phyloP scores from a whole-genome alignment of 2,797 vertebrate species.

The Poeciliopsis paucimaculata region DNA sequence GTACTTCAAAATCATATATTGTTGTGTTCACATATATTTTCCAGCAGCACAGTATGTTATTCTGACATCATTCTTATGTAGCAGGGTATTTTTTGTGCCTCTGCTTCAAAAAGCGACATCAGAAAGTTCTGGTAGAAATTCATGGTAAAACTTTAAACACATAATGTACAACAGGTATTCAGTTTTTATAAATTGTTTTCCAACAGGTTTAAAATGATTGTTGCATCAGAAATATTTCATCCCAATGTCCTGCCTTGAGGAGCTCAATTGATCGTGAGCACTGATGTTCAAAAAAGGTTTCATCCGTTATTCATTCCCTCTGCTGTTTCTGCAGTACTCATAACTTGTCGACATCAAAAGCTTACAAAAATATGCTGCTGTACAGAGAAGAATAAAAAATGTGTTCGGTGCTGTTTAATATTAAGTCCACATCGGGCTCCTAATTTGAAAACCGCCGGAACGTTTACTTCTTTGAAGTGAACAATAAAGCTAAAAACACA shows the following conservation, averaged over 20 bases:
- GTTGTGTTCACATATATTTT: neutral
- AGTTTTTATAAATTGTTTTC: neutral
- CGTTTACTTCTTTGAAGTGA: neutral
- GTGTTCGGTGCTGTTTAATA: constrained; percentile 25
- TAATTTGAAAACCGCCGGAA: neutral
- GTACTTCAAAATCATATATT: neutral
- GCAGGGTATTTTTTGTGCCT: neutral
- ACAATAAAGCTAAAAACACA: neutral
- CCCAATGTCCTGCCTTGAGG: neutral
- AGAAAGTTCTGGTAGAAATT: neutral
- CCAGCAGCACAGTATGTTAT: neutral
- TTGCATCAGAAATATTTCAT: neutral
- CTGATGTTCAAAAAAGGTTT: constrained; percentile 27
- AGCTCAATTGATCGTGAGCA: neutral
- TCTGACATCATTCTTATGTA: neutral
- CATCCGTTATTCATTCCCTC: constrained; percentile 50
- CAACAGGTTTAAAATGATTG: neutral
- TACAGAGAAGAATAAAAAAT: constrained; percentile 8
- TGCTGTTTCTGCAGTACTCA: constrained; percentile 27
- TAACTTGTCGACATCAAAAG: constrained; percentile 32
- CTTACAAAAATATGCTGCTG: constrained; percentile 12
- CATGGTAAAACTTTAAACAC: neutral
- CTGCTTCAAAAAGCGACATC: neutral
- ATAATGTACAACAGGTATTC: neutral
- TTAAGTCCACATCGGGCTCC: neutral